Conservation (phyloP, 2,888 invertebrate genomes). For the Drosophila macrospina region DNA sequence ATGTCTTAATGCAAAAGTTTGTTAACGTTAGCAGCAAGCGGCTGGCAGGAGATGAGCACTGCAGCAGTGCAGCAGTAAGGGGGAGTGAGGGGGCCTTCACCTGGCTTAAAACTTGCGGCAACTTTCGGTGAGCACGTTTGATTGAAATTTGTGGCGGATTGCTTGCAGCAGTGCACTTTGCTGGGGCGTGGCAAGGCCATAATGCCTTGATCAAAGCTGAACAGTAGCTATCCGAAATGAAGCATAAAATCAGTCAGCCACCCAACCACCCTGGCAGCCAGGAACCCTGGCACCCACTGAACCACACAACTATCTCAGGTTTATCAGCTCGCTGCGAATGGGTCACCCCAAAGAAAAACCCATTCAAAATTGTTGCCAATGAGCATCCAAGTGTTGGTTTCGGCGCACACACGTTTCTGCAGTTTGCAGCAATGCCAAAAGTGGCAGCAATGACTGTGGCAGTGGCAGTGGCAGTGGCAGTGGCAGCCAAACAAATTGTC, state of each 20-base stretch:
- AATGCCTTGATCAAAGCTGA: slow-evolving; percentile 56
- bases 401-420: slow-evolving; percentile 49
- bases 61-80: background rate
- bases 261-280: slow-evolving; percentile 9
- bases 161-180: slow-evolving; percentile 53
- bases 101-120: slow-evolving; percentile 68
- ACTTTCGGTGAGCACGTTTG: slow-evolving; percentile 77
- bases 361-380: slow-evolving; percentile 16
- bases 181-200: slow-evolving; percentile 31
- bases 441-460: slow-evolving; percentile 29
- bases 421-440: slow-evolving; percentile 37
- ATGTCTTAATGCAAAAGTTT: slow-evolving; percentile 82
- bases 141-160: slow-evolving; percentile 82
- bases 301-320: slow-evolving; percentile 16
- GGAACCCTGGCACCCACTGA: background rate
- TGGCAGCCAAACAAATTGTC: slow-evolving; percentile 74
- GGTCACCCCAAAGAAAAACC: slow-evolving; percentile 6
- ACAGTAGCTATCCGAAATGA: slow-evolving; percentile 49
- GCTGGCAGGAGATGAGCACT: no score
- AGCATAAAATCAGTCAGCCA: slow-evolving; percentile 49
- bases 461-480: slow-evolving; percentile 15
- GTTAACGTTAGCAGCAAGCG: slow-evolving; percentile 46
- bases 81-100: slow-evolving; percentile 23
- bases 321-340: slow-evolving; percentile 50
- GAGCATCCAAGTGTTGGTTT: slow-evolving; percentile 11